phyloP scores from a whole-genome alignment of 2,888 invertebrate species.

The Thera obeliscata region DNA sequence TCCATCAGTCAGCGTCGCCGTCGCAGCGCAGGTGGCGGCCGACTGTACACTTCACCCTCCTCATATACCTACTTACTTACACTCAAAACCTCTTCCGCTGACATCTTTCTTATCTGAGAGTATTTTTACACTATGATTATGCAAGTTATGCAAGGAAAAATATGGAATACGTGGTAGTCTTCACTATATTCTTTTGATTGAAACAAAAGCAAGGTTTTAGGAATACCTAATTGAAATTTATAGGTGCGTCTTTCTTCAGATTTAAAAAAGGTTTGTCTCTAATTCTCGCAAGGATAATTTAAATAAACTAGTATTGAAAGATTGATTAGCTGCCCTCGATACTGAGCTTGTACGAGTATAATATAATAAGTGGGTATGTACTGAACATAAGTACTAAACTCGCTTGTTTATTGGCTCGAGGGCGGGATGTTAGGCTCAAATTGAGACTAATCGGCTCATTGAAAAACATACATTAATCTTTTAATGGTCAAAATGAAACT shows the following conservation, averaged over 20 bases:
- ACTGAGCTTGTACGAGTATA: no score
- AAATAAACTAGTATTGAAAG: no score
- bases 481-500: background rate
- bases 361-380: background rate
- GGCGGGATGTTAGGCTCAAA: background rate
- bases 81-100: constrained; percentile 8
- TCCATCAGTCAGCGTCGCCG: constrained; percentile 15
- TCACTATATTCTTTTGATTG: no score
- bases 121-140: no score
- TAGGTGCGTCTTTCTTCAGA: no score
- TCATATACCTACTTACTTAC: background rate
- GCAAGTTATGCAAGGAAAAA: no score
- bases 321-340: no score
- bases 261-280: no score
- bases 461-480: background rate
- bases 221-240: no score
- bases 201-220: no score
- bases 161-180: no score
- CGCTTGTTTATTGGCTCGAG: background rate
- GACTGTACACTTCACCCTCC: background rate
- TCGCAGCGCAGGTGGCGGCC: constrained; percentile 3
- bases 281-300: no score
- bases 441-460: background rate
- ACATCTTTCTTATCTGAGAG: background rate
- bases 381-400: background rate